Evolutionary conservation across 2,888 invertebrate species (phyloP).

Genomic region (Phalangium opilio): DNA sequence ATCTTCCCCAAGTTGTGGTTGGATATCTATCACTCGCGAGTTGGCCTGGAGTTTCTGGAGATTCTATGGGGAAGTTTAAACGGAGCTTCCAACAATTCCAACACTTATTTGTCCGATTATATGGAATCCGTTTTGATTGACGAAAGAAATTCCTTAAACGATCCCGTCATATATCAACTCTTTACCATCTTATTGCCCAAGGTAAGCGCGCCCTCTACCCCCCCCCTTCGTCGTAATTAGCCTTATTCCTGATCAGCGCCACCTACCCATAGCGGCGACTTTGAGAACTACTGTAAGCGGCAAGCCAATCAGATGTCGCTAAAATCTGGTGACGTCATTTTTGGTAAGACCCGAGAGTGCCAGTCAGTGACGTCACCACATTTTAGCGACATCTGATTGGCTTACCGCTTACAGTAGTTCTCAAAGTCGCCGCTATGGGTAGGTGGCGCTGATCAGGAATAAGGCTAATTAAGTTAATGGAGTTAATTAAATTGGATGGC

Average conservation of each 20-base stretch:
- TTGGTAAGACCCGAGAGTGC: no score
- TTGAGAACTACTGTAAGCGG: no score
- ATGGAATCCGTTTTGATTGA: constrained; percentile 76
- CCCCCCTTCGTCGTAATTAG: not conserved
- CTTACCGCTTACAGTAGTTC: no score
- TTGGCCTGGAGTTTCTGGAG: constrained; percentile 63
- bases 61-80: constrained; percentile 53
- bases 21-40: constrained; percentile 64
- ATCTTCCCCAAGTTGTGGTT: constrained; percentile 84
- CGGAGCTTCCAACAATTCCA: not conserved
- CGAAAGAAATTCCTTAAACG: constrained; percentile 68
- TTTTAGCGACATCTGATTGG: no score
- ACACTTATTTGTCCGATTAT: constrained; percentile 67
- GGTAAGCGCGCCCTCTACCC: constrained; percentile 36
- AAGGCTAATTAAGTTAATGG: no score
- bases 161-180: constrained; percentile 70
- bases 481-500: constrained; percentile 15
- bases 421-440: no score
- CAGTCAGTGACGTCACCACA: no score
- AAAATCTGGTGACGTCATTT: no score
- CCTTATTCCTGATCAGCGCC: no score
- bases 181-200: constrained; percentile 78
- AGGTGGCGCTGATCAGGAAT: no score
- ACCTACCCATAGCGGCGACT: no score
- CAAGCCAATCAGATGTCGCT: no score